A percentile compares a stretch with the other conserved stretches of the same genome.
These are phyloP conservation scores for Psilopsiagon aurifrons DNA, from an alignment of 2,113 vertebrate genomes.

Conservation along the genomic window DNA sequence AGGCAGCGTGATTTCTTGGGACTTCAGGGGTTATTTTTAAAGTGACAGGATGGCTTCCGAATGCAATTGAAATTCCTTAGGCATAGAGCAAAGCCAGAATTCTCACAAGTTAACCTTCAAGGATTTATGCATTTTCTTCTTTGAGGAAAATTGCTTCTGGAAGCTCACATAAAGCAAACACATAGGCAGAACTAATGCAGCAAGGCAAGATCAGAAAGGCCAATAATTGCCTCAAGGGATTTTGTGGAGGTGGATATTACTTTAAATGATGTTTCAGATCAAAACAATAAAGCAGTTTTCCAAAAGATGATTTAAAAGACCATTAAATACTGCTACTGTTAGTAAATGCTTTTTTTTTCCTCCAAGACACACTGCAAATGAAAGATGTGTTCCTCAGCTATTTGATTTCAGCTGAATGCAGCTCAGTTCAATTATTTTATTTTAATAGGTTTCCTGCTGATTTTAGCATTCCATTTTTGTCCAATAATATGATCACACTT, in stretches of 20 bases:
- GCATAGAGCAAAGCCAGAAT: slow-evolving; percentile 28
- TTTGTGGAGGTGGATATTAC: slow-evolving; percentile 16
- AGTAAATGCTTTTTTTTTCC: background rate
- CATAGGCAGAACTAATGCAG: slow-evolving; percentile 47
- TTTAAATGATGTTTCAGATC: slow-evolving; percentile 44
- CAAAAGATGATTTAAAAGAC: slow-evolving; percentile 25
- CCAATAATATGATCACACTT: background rate
- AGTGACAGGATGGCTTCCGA: background rate
- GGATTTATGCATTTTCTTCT: slow-evolving; percentile 43
- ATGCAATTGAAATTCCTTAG: slow-evolving; percentile 54
- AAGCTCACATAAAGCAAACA: slow-evolving; percentile 56
- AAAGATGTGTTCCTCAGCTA: slow-evolving; percentile 2
- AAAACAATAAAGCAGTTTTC: slow-evolving; percentile 43
- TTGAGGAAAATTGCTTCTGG: slow-evolving; percentile 37
- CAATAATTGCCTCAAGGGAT: slow-evolving; percentile 43
- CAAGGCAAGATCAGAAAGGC: slow-evolving; percentile 53
- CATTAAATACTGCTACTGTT: slow-evolving; percentile 23
- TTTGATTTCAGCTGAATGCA: background rate
- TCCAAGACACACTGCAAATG: slow-evolving; percentile 3
- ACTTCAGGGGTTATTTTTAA: slow-evolving; percentile 26
- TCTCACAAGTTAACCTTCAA: slow-evolving; percentile 53
- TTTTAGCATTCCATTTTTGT: slow-evolving; percentile 8
- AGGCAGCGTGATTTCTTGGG: background rate
- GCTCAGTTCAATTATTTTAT: slow-evolving; percentile 18
- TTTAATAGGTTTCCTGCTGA: slow-evolving; percentile 29